phyloP scores from a whole-genome alignment of 2,797 vertebrate species.

The Ceryle rudis region DNA sequence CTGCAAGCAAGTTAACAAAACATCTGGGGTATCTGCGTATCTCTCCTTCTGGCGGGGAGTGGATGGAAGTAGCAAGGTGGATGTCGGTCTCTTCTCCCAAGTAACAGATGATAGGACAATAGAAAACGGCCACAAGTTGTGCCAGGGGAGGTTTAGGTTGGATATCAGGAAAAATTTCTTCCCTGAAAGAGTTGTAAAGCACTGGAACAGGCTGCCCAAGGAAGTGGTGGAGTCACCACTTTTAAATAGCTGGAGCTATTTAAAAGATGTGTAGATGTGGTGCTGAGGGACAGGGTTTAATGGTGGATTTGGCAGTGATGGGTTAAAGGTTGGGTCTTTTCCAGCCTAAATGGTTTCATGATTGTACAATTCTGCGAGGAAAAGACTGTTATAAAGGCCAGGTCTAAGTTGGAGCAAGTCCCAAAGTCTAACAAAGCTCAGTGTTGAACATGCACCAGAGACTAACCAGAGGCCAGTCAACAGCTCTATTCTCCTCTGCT shows the following conservation, averaged over 20 bases:
- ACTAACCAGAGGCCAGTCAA: neutral
- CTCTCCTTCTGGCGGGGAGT: neutral
- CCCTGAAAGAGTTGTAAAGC: neutral
- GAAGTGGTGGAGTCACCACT: neutral
- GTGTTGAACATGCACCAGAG: neutral
- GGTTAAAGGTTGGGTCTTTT: neutral
- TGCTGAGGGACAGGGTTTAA: neutral
- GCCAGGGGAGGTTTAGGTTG: neutral
- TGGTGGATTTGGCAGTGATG: neutral
- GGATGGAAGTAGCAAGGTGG: neutral
- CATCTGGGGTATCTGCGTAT: neutral
- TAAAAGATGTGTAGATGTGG: neutral
- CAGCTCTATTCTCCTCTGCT: neutral
- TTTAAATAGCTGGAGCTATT: too few species aligned
- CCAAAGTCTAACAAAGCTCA: neutral
- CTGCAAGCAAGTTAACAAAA: neutral
- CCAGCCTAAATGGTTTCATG: neutral
- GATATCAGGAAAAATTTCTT: neutral
- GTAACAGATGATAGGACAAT: rapidly evolving
- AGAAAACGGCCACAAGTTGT: neutral
- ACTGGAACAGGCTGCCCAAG: neutral
- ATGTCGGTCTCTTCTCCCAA: neutral
- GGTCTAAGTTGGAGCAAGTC: neutral
- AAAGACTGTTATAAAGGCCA: neutral
- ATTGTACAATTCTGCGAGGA: neutral